A percentile compares a stretch with the other conserved stretches of the same genome.
Conservation (phyloP, 2,888 invertebrate species). For the Drosophila antonietae region DNA sequence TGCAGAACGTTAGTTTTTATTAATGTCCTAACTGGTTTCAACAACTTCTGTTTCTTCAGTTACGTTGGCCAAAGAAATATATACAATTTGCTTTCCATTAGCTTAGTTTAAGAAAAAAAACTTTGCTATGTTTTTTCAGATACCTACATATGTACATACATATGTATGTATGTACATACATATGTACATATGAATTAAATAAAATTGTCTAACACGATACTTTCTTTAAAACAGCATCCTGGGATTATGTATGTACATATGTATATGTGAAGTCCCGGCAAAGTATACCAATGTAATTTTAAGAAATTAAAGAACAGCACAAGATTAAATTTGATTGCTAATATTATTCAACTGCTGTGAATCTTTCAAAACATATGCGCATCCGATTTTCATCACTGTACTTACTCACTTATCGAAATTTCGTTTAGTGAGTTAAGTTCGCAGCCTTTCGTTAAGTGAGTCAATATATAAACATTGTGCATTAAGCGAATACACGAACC, state of each 20-base stretch:
- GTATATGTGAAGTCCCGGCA: too few species aligned
- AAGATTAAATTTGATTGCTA: background rate
- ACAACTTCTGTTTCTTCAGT: conserved; percentile 4
- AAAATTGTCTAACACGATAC: background rate
- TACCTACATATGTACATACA: too few species aligned
- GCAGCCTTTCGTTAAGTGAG: conserved; percentile 13
- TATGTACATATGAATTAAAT: background rate
- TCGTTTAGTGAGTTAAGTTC: conserved; percentile 15
- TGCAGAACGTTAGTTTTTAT: conserved; percentile 15
- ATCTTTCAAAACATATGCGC: background rate
- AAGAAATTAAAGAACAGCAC: background rate
- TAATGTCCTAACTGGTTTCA: conserved; percentile 33
- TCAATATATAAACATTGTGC: conserved; percentile 3
- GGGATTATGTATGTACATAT: too few species aligned
- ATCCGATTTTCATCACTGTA: conserved; percentile 9
- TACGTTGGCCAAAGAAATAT: background rate
- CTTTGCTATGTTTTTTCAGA: background rate
- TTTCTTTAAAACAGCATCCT: background rate
- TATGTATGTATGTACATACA: too few species aligned
- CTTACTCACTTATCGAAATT: conserved; percentile 8
- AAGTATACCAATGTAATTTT: background rate
- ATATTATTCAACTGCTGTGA: background rate
- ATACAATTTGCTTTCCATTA: conserved; percentile 7
- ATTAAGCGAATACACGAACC: conserved; percentile 14
- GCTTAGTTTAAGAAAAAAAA: conserved; percentile 16